Conservation (phyloP, 92 coral and sea anemone species). For the Micromussa lordhowensis region DNA sequence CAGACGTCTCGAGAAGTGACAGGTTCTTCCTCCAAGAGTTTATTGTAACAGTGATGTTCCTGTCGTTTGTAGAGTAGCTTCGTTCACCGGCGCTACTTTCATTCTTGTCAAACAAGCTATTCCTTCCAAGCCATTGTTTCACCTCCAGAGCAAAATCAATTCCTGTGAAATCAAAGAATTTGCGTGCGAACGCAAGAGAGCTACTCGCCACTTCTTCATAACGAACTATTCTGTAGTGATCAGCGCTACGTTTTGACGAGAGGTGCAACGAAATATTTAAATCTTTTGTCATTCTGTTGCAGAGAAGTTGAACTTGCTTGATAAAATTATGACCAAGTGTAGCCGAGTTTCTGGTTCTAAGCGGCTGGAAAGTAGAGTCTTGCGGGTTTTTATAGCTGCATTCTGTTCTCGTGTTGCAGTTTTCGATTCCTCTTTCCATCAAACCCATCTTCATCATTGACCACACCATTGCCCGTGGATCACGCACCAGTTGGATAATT, state of each 20-base stretch:
- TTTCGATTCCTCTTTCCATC: constrained; percentile 5
- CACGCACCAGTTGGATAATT: constrained; percentile 66
- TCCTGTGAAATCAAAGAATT: constrained; percentile 48
- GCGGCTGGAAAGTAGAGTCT: neutral
- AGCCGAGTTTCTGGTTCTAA: neutral
- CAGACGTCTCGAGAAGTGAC: neutral
- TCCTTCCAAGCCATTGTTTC: constrained; percentile 32
- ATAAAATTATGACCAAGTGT: neutral
- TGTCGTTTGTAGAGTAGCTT: neutral
- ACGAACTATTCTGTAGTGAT: constrained; percentile 48
- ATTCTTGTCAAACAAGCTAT: neutral
- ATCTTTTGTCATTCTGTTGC: constrained; percentile 48
- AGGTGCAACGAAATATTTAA: constrained; percentile 15
- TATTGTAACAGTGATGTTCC: neutral
- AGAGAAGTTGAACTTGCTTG: constrained; percentile 44
- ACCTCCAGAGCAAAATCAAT: constrained; percentile 47
- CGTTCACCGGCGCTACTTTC: neutral
- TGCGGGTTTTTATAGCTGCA: neutral
- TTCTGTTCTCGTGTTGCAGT: neutral
- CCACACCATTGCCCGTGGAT: constrained; percentile 75
- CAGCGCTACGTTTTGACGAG: neutral
- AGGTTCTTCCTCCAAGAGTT: constrained; percentile 45
- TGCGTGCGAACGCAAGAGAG: constrained; percentile 24
- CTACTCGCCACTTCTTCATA: constrained; percentile 61
- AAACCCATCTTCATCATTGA: constrained; percentile 44